Percentiles rank a stretch among this genome's conserved stretches.
These are phyloP conservation scores for Anniella stebbinsi DNA, from an alignment of 2,797 vertebrate species.

Conservation along the genomic window DNA sequence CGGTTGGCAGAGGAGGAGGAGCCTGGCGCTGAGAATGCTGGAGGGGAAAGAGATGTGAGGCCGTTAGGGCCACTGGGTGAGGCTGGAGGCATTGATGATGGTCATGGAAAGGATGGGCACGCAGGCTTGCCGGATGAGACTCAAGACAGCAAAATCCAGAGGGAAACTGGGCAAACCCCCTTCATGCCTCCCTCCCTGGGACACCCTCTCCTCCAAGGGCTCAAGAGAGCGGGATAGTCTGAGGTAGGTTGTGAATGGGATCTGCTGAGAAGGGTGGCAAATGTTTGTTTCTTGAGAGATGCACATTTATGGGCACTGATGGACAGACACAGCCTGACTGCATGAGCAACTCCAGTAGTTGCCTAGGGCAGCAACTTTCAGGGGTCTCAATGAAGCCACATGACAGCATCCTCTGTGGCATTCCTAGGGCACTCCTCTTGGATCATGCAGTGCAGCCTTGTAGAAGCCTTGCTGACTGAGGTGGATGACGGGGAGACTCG, in stretches of 20 bases:
- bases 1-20: conserved; percentile 94
- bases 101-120: conserved; percentile 11
- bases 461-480: background rate
- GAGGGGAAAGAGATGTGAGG: conserved; percentile 63
- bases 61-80: conserved; percentile 65
- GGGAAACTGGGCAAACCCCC: background rate
- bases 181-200: conserved; percentile 12
- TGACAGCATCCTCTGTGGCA: background rate
- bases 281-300: background rate
- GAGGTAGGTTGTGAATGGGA: background rate
- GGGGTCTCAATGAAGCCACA: background rate
- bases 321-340: background rate
- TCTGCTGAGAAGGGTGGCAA: background rate
- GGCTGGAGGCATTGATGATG: conserved; percentile 49
- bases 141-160: conserved; percentile 4
- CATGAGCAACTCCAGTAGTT: background rate
- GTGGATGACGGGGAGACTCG: background rate
- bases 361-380: background rate
- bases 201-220: background rate
- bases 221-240: background rate
- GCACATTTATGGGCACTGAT: background rate
- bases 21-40: conserved; percentile 97
- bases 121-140: background rate
- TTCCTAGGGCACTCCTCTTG: background rate
- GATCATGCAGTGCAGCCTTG: background rate